phyloP scores from a whole-genome alignment of 2,888 invertebrate genomes.

The Caenorhabditis uteleia region DNA sequence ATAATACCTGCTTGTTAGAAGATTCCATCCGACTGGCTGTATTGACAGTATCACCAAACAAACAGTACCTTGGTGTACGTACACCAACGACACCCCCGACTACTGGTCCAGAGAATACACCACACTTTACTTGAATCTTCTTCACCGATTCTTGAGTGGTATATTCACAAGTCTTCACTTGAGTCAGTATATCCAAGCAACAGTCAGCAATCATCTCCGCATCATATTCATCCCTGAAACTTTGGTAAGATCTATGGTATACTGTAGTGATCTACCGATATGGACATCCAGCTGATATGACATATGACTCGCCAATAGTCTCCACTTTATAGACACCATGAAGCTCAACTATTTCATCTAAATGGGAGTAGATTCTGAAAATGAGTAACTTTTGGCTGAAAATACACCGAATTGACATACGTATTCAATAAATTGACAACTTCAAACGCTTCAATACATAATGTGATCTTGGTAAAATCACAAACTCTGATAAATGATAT shows the following conservation, averaged over 20 bases:
- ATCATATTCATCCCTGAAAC: conserved; percentile 39
- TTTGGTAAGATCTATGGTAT: neutral
- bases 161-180: conserved; percentile 38
- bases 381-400: neutral
- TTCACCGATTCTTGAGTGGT: conserved; percentile 29
- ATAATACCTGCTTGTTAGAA: conserved; percentile 52
- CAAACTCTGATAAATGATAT: conserved; percentile 91
- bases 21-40: conserved; percentile 58
- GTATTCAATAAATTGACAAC: conserved; percentile 92
- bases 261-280: conserved; percentile 10
- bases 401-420: too few relatives aligned
- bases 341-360: conserved; percentile 89
- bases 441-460: conserved; percentile 92
- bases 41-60: conserved; percentile 62
- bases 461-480: conserved; percentile 89
- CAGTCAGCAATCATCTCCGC: conserved; percentile 56
- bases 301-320: conserved; percentile 59
- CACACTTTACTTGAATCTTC: conserved; percentile 45
- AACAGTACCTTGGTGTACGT: conserved; percentile 56
- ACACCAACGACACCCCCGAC: conserved; percentile 60
- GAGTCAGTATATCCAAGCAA: conserved; percentile 51
- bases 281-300: conserved; percentile 59
- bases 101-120: conserved; percentile 48
- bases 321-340: conserved; percentile 81
- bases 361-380: conserved; percentile 70